Conservation (phyloP, 2,113 vertebrate species). For the Onychostoma macrolepis region DNA sequence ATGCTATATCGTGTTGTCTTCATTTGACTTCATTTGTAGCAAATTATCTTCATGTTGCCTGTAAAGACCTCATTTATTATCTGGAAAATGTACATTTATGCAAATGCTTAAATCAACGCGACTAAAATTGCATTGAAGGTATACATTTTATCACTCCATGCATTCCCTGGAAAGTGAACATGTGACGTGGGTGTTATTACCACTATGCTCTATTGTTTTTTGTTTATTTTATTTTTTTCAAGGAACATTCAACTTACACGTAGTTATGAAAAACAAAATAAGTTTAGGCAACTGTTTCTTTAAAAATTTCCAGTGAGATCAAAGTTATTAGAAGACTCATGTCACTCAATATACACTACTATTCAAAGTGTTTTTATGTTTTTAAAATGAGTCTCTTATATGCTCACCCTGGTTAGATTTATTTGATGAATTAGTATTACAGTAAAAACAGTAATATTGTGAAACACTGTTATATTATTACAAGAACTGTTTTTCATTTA, state of each 20-base stretch:
- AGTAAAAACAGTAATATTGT: no score
- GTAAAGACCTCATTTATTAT: background rate
- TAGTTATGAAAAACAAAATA: background rate
- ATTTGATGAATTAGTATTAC: no score
- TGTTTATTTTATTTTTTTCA: background rate
- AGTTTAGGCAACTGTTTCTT: no score
- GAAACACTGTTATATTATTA: no score
- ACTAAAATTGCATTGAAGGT: background rate
- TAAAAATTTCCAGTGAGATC: no score
- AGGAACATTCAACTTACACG: background rate
- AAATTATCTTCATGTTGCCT: background rate
- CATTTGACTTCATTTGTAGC: background rate
- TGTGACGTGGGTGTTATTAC: background rate
- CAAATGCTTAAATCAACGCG: background rate
- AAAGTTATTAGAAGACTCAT: no score
- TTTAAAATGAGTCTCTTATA: no score
- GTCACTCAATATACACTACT: no score
- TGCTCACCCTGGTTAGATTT: no score
- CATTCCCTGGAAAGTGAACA: background rate
- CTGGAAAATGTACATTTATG: background rate
- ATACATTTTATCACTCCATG: background rate
- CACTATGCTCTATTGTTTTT: background rate
- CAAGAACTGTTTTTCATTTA: no score
- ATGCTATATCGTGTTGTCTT: background rate
- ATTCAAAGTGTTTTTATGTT: no score